Evolutionary conservation across 2,797 vertebrate genomes (phyloP), one percentile per base, ranked within the genome.

Genomic region (Eremophila alpestris): DNA sequence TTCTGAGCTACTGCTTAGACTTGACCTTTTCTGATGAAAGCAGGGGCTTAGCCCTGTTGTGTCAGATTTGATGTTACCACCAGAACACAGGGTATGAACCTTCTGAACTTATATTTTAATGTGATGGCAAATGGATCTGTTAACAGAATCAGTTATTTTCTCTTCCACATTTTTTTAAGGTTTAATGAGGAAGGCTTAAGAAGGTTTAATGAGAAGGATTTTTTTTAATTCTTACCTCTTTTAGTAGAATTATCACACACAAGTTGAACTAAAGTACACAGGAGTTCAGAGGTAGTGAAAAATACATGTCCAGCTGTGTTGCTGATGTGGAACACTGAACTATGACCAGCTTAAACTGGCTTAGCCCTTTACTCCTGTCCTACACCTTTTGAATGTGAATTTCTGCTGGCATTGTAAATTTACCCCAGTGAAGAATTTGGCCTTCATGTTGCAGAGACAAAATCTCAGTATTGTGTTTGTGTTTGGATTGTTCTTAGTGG

Each of bases 1-100:
- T 95, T 91, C 86, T 89, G 68, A 77, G 88, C 70, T 84, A 20
- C 34, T 56, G 62, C 54, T 89, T 90, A 56, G 67, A 43, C 17
- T 67, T 92, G 45, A 80, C 60, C 94, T 92, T 49, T 90, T 90
- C 93, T 76, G 36, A 81, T 64, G 68, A 95, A 94, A 91, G 89
- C 52, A 40, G 34, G 73, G 45, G 38, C 76, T 74, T 58, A 89
- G 49, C 26, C 1, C 0, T 69, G 75, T 76, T 84, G 71, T 87
- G 62, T 48, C 62, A 76, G 52, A 46, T 62, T 54, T 75, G 70
- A 48, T 76, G 67, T 81, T 64, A 83, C 49, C 88, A 68, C 41
- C 30, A 75, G 79, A 75, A 62, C 73, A 51, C 0, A 3, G 27
- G 10, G 5, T 54, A 40, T 43, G 60, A 87, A 67, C 82, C 9